These are phyloP conservation scores for Tyria jacobaeae DNA, from an alignment of 2,888 invertebrate species.

Conservation along the genomic window DNA sequence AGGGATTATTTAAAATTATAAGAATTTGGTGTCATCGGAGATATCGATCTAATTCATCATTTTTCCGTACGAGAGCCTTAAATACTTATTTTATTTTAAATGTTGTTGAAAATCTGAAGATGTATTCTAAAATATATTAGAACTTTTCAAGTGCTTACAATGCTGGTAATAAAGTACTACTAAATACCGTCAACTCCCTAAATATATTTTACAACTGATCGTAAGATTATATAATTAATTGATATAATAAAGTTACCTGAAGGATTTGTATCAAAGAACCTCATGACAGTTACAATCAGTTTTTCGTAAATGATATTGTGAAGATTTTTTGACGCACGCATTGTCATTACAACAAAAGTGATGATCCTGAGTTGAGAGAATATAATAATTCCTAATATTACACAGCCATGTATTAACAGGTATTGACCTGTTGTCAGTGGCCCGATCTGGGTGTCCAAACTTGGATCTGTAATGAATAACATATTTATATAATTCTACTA, in stretches of 20 bases:
- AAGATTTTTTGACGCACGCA: constrained; percentile 89
- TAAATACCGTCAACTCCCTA: no score
- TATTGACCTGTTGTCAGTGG: constrained; percentile 69
- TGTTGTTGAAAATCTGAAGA: no score
- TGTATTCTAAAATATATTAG: no score
- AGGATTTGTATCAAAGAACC: constrained; percentile 93
- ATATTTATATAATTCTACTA: no score
- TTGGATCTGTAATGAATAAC: constrained; percentile 69
- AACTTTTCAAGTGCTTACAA: no score
- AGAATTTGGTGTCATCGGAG: no score
- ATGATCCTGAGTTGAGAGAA: constrained; percentile 84
- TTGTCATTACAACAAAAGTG: constrained; percentile 87
- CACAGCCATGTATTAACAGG: constrained; percentile 68
- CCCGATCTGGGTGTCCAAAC: constrained; percentile 66
- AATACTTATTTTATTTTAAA: no score
- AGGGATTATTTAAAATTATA: no score
- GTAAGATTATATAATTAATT: neutral
- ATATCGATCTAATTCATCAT: no score
- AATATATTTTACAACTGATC: no score
- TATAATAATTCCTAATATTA: constrained; percentile 74
- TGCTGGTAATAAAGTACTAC: no score
- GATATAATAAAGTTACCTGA: constrained; percentile 84
- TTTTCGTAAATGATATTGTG: constrained; percentile 92
- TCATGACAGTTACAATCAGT: constrained; percentile 89
- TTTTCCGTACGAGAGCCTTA: no score